phyloP scores from a whole-genome alignment of 2,888 invertebrate species.

The Zonitis immaculata region DNA sequence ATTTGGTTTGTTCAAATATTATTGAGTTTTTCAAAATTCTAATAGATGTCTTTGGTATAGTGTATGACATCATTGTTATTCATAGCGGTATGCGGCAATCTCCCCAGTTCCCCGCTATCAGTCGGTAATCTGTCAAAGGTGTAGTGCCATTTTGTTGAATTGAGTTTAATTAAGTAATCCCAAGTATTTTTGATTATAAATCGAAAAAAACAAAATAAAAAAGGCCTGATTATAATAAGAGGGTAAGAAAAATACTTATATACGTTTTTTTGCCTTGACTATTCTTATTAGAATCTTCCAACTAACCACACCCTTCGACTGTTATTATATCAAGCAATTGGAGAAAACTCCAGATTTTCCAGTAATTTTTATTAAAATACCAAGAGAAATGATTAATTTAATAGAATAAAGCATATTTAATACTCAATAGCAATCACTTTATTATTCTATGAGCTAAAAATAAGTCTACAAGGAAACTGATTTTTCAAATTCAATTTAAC shows the following conservation, averaged over 20 bases:
- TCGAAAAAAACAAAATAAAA: neutral
- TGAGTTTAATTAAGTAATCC: neutral
- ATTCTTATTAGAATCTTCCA: neutral
- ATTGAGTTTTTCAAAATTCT: no score
- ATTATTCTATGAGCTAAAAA: no score
- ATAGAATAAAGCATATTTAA: neutral
- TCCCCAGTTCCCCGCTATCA: neutral
- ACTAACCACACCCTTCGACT: neutral
- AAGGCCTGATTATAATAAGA: neutral
- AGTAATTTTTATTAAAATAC: no score
- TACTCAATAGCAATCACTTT: no score
- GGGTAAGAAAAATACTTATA: neutral
- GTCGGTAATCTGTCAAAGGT: neutral
- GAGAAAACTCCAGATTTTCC: neutral
- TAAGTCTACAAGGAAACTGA: no score
- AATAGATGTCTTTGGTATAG: no score
- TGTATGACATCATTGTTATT: constrained; percentile 6
- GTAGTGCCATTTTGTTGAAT: constrained; percentile 3
- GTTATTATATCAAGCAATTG: neutral
- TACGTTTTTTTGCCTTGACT: neutral
- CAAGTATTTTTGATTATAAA: neutral
- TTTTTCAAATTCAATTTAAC: neutral
- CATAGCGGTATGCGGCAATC: neutral
- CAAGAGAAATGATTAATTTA: neutral
- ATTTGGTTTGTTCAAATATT: no score